Evolutionary conservation across 2,113 vertebrate genomes (phyloP), one percentile per base, ranked within the genome.

Genomic region (Prietella phreatophila): DNA sequence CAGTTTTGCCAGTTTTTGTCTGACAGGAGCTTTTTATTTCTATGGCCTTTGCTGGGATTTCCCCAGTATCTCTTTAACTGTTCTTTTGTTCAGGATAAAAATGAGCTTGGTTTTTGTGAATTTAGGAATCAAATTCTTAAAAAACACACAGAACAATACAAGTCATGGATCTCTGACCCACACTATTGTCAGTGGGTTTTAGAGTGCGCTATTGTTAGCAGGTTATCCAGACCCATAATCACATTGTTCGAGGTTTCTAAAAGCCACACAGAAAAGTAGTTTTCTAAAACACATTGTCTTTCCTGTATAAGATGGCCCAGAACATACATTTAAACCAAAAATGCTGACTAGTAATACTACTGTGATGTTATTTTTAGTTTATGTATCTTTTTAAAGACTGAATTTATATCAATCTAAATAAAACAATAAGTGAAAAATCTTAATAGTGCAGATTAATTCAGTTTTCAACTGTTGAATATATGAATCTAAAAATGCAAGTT

Each of bases 151-250:
- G 85, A 86, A 88, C 88, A 88, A 88, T 86, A 65, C 67, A 84
- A 79, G 76, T 75, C 65, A 85, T 78, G 85, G 36, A 78, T 61
- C 82, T 80, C 75, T 67, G 65, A 53, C 82, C 83, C 78, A 80
- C 65, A n/a, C 86, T 89, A 89, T 89, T 89, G 85, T 87, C 78
- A 81, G 88, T 80, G 82, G 86, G 61, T 81, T 89, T 86, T 86
- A 58, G 85, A 61, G 93, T 91, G 90, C 88, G 89, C 89, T 92
- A 94, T 95, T 94, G 95, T 95, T 93, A 93, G 94, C 92, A 94
- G 94, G 91, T 95, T 94, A 92, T 92, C 91, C 88, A 93, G 92
- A 94, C 90, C 93, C 93, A 92, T 94, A 95, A 95, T 95, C 93
- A 95, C 90, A 92, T 94, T 93, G 93, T 89, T 92, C 89, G 92